These are phyloP conservation scores for Muscicapa striata DNA, from an alignment of 2,797 vertebrate genomes.

Conservation along the genomic window DNA sequence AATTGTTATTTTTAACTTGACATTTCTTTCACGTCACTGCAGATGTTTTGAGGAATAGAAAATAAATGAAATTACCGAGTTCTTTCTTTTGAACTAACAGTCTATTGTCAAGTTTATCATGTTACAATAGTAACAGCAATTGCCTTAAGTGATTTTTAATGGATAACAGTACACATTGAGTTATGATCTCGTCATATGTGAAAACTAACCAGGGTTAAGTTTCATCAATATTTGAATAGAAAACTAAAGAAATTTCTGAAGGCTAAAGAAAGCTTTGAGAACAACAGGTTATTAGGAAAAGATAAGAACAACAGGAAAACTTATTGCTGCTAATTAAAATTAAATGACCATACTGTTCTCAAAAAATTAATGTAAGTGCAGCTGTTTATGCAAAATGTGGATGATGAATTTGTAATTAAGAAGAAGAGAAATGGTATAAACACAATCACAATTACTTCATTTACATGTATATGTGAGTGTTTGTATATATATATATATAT, in stretches of 20 bases:
- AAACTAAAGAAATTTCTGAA: neutral
- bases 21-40: constrained; percentile 60
- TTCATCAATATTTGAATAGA: neutral
- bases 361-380: constrained; percentile 4
- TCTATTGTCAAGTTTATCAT: constrained; percentile 52
- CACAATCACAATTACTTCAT: neutral
- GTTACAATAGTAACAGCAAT: constrained; percentile 37
- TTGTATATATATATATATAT: no score
- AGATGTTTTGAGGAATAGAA: constrained; percentile 50
- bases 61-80: constrained; percentile 49
- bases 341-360: neutral
- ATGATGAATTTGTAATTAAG: constrained; percentile 17
- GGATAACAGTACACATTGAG: constrained; percentile 40
- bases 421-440: neutral
- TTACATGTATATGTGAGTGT: neutral
- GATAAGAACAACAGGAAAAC: neutral
- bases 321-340: constrained; percentile 12
- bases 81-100: constrained; percentile 51
- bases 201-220: neutral
- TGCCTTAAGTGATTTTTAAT: constrained; percentile 58
- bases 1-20: constrained; percentile 70
- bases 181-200: constrained; percentile 56
- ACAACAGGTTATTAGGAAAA: neutral
- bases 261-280: neutral
- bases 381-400: neutral